Conservation (phyloP, 2,888 invertebrate genomes). For the Tipula confusa region DNA sequence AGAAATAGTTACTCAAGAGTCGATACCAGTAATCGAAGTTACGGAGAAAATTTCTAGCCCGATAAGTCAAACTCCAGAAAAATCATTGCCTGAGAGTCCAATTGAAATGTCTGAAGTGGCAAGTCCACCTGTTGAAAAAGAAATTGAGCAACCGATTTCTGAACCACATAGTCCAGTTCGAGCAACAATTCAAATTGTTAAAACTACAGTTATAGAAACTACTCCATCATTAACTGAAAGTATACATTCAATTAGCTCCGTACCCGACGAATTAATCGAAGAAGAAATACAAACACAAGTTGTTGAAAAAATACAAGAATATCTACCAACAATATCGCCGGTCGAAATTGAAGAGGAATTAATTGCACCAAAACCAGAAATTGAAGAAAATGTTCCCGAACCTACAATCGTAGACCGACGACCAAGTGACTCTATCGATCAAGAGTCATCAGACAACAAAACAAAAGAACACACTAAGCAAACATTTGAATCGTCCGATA, state of each 20-base stretch:
- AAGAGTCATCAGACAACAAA: slow-evolving; percentile 36
- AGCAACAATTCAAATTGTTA: not conserved
- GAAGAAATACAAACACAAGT: slow-evolving; percentile 57
- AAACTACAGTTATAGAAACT: not conserved
- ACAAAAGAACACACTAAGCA: not conserved
- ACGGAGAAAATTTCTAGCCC: not conserved
- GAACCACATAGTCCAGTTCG: not conserved
- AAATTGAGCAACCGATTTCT: not conserved
- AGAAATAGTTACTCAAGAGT: slow-evolving; percentile 37
- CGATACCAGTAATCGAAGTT: not conserved
- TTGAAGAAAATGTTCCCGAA: slow-evolving; percentile 44
- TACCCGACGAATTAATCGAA: slow-evolving; percentile 45
- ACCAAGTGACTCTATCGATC: slow-evolving; percentile 31
- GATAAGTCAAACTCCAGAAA: not conserved
- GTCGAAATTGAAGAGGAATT: slow-evolving; percentile 36
- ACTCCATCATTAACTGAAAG: slow-evolving; percentile 38
- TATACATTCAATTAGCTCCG: slow-evolving; percentile 46
- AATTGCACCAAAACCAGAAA: slow-evolving; percentile 38
- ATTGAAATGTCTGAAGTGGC: not conserved
- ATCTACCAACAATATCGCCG: slow-evolving; percentile 39
- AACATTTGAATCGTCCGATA: not conserved
- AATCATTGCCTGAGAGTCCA: not conserved
- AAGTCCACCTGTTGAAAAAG: not conserved
- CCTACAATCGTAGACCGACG: slow-evolving; percentile 55
- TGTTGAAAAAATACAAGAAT: slow-evolving; percentile 38